These are phyloP conservation scores for Eubucco bourcierii DNA, from an alignment of 2,113 vertebrate species.

Conservation along the genomic window DNA sequence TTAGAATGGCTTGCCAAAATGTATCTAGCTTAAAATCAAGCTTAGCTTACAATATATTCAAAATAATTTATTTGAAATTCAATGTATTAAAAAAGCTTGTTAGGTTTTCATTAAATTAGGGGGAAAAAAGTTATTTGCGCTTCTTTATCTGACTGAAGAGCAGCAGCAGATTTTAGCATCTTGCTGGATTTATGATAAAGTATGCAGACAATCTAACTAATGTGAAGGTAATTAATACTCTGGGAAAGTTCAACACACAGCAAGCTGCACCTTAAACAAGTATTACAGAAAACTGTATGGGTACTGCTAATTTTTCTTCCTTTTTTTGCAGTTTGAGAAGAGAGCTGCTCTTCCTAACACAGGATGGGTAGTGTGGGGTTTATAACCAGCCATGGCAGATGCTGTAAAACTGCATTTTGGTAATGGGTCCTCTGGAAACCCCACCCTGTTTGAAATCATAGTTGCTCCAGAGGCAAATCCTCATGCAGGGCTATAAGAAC, in stretches of 20 bases:
- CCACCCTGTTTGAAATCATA: neutral
- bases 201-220: neutral
- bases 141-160: neutral
- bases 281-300: neutral
- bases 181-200: neutral
- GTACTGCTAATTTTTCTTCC: neutral
- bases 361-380: neutral
- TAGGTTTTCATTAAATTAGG: conserved; percentile 1
- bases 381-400: neutral
- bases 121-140: neutral
- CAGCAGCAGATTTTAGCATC: neutral
- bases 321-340: neutral
- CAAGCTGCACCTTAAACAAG: neutral
- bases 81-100: neutral
- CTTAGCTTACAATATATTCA: conserved; percentile 10
- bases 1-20: neutral
- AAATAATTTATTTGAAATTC: conserved; percentile 44
- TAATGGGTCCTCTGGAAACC: neutral
- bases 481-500: neutral
- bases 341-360: neutral
- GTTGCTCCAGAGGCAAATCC: neutral
- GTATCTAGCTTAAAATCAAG: neutral
- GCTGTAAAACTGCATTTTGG: neutral
- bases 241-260: neutral
- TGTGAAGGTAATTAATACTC: neutral